Conservation (phyloP, 2,888 invertebrate genomes). For the Drosophila leonis region DNA sequence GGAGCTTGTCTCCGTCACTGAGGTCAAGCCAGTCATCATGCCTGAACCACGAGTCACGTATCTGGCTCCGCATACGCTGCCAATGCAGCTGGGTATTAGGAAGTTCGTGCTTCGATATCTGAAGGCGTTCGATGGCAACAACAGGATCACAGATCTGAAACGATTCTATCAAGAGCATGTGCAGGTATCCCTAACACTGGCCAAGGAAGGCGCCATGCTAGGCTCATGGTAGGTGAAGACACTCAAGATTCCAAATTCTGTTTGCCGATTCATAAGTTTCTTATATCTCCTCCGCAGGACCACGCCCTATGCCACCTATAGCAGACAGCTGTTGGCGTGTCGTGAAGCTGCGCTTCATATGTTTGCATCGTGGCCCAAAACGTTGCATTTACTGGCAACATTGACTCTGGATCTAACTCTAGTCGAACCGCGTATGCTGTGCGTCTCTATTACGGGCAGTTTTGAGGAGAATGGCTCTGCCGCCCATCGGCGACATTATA, state of each 20-base stretch:
- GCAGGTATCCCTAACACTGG: conserved; percentile 29
- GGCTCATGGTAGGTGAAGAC: conserved; percentile 24
- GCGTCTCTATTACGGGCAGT: conserved; percentile 37
- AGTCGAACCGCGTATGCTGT: conserved; percentile 15
- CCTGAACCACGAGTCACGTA: conserved; percentile 27
- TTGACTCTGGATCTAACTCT: conserved; percentile 46
- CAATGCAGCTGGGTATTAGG: conserved; percentile 12
- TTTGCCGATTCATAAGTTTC: neutral
- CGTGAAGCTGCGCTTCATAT: conserved; percentile 23
- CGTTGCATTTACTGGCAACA: conserved; percentile 36
- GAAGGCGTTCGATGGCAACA: conserved; percentile 40
- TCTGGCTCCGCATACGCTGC: conserved; percentile 13
- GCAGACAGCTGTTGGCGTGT: conserved; percentile 14
- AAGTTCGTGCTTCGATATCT: conserved; percentile 40
- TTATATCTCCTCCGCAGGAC: conserved; percentile 6
- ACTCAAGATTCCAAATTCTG: neutral
- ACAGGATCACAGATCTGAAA: conserved; percentile 12
- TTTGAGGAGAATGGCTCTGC: conserved; percentile 25
- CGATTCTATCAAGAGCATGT: conserved; percentile 30
- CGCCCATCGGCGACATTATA: conserved; percentile 23
- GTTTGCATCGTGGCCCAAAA: conserved; percentile 42
- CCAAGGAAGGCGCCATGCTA: conserved; percentile 15
- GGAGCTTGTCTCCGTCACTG: conserved; percentile 35
- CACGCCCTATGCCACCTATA: conserved; percentile 21
- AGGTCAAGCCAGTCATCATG: conserved; percentile 30